Conservation (phyloP, 2,797 vertebrate species). For the Pseudochirops cupreus region DNA sequence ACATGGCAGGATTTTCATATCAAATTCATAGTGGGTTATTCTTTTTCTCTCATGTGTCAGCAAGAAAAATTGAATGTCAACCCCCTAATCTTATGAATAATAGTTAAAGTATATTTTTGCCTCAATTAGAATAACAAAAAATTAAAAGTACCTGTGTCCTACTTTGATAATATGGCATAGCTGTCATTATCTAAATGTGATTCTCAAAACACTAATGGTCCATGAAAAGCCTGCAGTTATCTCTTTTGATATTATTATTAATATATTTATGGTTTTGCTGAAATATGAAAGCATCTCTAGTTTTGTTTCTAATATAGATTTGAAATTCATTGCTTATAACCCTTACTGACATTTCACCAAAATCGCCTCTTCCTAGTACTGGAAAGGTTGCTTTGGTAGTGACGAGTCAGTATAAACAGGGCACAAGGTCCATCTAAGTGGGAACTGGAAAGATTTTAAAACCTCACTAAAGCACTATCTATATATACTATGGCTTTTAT, state of each 20-base stretch:
- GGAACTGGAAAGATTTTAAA: slow-evolving; percentile 9
- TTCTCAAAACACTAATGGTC: not conserved
- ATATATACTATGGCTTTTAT: slow-evolving; percentile 17
- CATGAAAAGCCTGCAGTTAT: not conserved
- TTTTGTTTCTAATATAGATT: slow-evolving; percentile 43
- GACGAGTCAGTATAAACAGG: not conserved
- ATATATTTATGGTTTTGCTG: slow-evolving; percentile 32
- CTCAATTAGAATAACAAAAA: not conserved
- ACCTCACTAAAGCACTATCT: slow-evolving; percentile 7
- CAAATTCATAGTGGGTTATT: slow-evolving; percentile 4
- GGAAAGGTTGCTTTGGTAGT: not conserved
- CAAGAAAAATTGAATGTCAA: slow-evolving; percentile 1
- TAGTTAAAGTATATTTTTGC: not conserved
- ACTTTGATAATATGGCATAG: not conserved
- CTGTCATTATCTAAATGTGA: not conserved
- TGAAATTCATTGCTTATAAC: slow-evolving; percentile 37
- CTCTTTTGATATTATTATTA: slow-evolving; percentile 22
- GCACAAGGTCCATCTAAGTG: slow-evolving; percentile 10
- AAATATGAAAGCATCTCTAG: not conserved
- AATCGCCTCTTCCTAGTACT: slow-evolving; percentile 35
- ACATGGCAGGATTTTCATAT: not conserved
- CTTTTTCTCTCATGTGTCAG: not conserved
- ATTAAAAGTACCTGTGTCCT: not conserved
- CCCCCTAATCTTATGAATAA: not conserved
- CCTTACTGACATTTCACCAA: slow-evolving; percentile 3